Conservation (phyloP, 2,888 invertebrate genomes). For the Tuta absoluta region DNA sequence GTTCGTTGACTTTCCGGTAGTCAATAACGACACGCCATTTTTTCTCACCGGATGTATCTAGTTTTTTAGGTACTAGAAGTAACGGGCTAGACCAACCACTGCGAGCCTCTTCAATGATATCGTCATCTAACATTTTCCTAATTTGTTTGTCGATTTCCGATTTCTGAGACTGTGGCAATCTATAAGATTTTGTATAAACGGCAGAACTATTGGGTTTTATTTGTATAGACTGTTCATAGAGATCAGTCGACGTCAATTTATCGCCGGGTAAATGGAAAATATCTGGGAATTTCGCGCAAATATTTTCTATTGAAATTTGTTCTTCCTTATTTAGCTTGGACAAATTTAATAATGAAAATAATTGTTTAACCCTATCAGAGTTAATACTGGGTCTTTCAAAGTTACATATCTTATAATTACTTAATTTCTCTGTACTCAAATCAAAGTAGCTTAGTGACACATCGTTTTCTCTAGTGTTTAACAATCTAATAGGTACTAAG, state of each 20-base stretch:
- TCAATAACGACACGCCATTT: constrained; percentile 7
- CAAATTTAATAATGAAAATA: not conserved
- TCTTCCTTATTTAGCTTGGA: not conserved
- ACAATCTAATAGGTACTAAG: not conserved
- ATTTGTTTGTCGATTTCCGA: not conserved
- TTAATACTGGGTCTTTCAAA: not conserved
- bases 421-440: not conserved
- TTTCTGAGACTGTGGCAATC: not conserved
- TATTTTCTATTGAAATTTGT: not conserved
- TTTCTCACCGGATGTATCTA: not conserved
- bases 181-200: not conserved
- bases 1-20: not conserved
- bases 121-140: not conserved
- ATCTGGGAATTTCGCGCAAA: constrained; percentile 5
- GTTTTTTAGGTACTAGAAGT: not conserved
- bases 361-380: not conserved
- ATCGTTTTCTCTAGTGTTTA: constrained; percentile 12
- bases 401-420: not conserved
- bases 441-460: not conserved
- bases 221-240: not conserved
- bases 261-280: constrained; percentile 1
- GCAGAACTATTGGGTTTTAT: not conserved
- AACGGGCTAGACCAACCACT: constrained; percentile 3
- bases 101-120: not conserved
- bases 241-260: not conserved